These are phyloP conservation scores for Pelosia muscerda DNA, from an alignment of 2,888 invertebrate genomes.

Conservation along the genomic window DNA sequence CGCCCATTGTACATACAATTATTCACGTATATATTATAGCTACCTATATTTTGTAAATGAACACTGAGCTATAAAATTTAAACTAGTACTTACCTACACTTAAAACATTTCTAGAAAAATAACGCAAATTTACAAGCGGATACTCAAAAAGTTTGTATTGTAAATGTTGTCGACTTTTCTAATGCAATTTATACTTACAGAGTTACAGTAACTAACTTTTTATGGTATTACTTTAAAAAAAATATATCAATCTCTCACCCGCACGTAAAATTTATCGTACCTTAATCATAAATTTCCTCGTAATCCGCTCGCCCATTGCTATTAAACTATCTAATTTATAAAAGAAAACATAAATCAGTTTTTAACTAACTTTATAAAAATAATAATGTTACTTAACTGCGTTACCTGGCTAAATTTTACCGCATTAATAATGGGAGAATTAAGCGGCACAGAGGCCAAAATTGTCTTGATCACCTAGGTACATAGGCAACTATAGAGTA, in stretches of 20 bases:
- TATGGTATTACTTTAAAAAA: neutral
- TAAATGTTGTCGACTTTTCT: conserved; percentile 12
- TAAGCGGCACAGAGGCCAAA: conserved; percentile 42
- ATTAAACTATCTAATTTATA: neutral
- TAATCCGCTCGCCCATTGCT: neutral
- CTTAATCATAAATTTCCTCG: neutral
- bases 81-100: neutral
- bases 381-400: conserved; percentile 20
- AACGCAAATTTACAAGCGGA: conserved; percentile 15
- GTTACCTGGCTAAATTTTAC: conserved; percentile 28
- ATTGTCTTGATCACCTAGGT: conserved; percentile 43
- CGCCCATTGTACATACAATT: too few species aligned
- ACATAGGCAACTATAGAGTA: conserved; percentile 46
- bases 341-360: neutral
- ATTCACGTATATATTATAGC: too few species aligned
- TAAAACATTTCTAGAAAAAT: conserved; percentile 19
- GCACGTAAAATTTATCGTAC: too few species aligned
- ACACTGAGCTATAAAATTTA: conserved; percentile 14
- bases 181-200: neutral
- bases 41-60: too few species aligned
- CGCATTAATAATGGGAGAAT: conserved; percentile 43
- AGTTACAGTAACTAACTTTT: too few species aligned
- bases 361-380: conserved; percentile 17
- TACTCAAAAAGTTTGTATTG: conserved; percentile 15
- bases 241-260: too few species aligned